Conservation (phyloP, 2,113 vertebrate genomes). For the Muntiacus muntjak region DNA sequence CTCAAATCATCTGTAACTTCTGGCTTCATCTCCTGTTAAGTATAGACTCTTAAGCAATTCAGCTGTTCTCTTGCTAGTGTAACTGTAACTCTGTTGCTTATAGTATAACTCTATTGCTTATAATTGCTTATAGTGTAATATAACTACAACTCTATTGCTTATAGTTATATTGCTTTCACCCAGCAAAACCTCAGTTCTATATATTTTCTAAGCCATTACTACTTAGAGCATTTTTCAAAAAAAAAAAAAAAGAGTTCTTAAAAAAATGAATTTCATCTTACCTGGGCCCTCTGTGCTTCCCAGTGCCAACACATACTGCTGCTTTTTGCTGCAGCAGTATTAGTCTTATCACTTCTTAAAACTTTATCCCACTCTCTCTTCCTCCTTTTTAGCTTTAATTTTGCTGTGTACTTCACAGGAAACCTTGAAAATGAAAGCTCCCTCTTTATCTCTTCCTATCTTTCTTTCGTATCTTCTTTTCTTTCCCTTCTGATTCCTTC, state of each 20-base stretch:
- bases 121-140: neutral
- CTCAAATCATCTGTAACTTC: neutral
- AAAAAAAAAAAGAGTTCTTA: neutral
- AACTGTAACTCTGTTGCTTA: neutral
- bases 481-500: neutral
- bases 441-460: neutral
- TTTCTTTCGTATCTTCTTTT: neutral
- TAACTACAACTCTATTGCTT: neutral
- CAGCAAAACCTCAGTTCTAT: neutral
- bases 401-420: neutral
- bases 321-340: neutral
- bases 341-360: neutral
- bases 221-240: constrained; percentile 7
- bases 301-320: neutral
- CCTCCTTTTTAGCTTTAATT: neutral
- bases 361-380: neutral
- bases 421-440: neutral
- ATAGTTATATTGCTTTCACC: neutral
- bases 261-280: neutral
- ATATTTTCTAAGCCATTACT: neutral
- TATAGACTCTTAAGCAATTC: neutral
- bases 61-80: neutral
- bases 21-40: neutral
- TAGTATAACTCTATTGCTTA: neutral
- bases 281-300: neutral